Percentiles rank a stretch among this genome's conserved stretches.
These are phyloP conservation scores for Hippocampus barbouri DNA, from an alignment of 2,113 vertebrate genomes.

Conservation along the genomic window DNA sequence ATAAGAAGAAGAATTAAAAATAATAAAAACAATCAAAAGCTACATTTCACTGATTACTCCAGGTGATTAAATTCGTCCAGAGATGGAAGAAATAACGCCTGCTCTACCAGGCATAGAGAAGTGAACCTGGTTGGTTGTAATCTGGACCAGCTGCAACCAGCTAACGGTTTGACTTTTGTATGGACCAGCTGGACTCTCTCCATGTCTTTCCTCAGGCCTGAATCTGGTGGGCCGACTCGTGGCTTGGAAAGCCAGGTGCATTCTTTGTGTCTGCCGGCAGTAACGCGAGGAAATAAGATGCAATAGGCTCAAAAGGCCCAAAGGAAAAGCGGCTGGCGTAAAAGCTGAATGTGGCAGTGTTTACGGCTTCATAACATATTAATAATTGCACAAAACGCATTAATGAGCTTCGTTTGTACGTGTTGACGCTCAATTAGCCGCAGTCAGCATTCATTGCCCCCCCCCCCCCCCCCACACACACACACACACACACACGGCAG, in stretches of 20 bases:
- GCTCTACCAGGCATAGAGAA: background rate
- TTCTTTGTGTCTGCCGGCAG: constrained; percentile 40
- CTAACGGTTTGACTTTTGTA: background rate
- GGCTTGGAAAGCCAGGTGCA: constrained; percentile 43
- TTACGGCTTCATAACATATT: constrained; percentile 26
- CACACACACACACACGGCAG: background rate
- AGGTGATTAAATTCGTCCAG: background rate
- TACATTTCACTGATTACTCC: background rate
- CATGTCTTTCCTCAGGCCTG: constrained; percentile 42
- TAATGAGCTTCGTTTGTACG: constrained; percentile 18
- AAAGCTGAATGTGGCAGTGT: constrained; percentile 15
- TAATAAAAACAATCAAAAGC: background rate
- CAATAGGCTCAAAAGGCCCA: background rate
- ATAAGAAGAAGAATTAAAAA: background rate
- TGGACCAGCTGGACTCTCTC: constrained; percentile 42
- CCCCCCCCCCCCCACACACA: constrained; percentile 3
- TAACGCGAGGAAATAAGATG: constrained; percentile 32
- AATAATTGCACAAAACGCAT: constrained; percentile 40
- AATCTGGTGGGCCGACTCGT: constrained; percentile 28
- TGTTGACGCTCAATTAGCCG: constrained; percentile 38
- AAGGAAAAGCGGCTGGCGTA: constrained; percentile 8
- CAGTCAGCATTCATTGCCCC: constrained; percentile 38
- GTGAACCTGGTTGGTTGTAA: background rate
- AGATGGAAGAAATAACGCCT: background rate
- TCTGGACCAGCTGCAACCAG: background rate